Base-by-base conservation (phyloP, 2,113 vertebrate genomes). In the Labeo rohita region DNA sequence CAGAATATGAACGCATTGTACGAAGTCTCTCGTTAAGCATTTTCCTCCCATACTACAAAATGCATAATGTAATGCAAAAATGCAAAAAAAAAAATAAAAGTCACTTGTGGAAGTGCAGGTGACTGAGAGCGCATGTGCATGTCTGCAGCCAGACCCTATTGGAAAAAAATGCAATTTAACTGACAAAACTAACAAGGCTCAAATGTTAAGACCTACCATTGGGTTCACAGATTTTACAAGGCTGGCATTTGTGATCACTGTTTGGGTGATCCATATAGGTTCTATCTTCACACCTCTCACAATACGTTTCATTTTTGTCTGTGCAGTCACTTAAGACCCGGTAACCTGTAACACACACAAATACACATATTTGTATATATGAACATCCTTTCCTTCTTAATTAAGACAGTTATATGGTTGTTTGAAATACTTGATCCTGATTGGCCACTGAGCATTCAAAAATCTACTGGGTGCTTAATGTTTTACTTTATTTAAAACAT, bases 161-260 rank as follows among this genome's bases (percentile, higher is more conserved):
- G 39, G 39, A 21, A 18, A 59, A 56, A 59, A 59, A 8, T 15
- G 8, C 56, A 59, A 59, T 59, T 56, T 56, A 56, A 34, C 3
- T 21, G 47, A 34, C 12, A 34, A 21, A 68, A 59, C 12, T 45
- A 1, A 45, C 59, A 36, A 15, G 2, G 45, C 3, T 0, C 18
- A 34, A 10, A 73, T 7, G 39, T 39, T 6, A 2, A 56, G 43
- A 8, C 65, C 0, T 94, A 95, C 94, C 91, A 1, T 84, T 85
- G 1, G 0, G 0, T 0, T 91, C 83, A 50, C 94, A 95, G 16
- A 83, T 85, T 0, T 13, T 87, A 89, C 94, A 95, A 7, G 0
- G 50, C 0, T 89, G 66, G 74, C 94, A 95, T 0, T 0, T 1
- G 0, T 0, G 0, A 13, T 15, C 12, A 0, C 0, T 0, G 49